Base-by-base conservation (phyloP, 2,113 vertebrate genomes). In the Porphyrio hochstetteri region DNA sequence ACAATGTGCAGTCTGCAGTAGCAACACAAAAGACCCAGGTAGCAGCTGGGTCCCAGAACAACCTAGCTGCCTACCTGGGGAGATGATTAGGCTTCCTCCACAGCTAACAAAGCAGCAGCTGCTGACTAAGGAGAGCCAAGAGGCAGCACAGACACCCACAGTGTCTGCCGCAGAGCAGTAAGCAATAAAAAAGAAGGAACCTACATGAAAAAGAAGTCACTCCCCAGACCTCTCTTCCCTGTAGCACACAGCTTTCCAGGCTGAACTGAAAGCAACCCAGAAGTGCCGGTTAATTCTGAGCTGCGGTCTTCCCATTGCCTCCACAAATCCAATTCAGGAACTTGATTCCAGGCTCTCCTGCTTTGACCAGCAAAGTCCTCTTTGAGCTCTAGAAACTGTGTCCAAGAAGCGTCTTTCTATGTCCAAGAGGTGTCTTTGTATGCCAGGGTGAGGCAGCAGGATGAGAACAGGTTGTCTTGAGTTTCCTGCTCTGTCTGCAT, bases 81-180 rank as follows among this genome's bases (percentile, higher is more conserved):
- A 95, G 50, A 65, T 57, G 29, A 88, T 88, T 53, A 88, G 55
- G 77, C 64, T 88, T 88, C 91, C 81, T 92, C 56, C 60, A 75
- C 59, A 57, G 72, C 65, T 36, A 83, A 91, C 72, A 91, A 88
- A 86, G 76, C 86, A 77, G 68, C 76, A 91, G 55, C 77, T 78
- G 55, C 77, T 81, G 60, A 83, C 64, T 83, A 88, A 69, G 72
- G 72, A 88, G 55, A 88, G 77, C 55, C 55, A 91, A 90, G 72
- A 88, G 40, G 46, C 68, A 83, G 83, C 55, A 90, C 29, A 86
- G 64, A 40, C 40, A 86, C 18, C 46, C 42, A 74, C 10, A 25
- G 29, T 8, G 6, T 46, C 76, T 53, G 67, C 44, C 61, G 82
- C 50, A 93, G 63, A 93, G 29, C 29, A 8, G 14, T 28, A 74